Evolutionary conservation across 1,140 invertebrate genomes (phyloP), one percentile per base, ranked within the genome.

Genomic region (Panagrolaimus sp.): DNA sequence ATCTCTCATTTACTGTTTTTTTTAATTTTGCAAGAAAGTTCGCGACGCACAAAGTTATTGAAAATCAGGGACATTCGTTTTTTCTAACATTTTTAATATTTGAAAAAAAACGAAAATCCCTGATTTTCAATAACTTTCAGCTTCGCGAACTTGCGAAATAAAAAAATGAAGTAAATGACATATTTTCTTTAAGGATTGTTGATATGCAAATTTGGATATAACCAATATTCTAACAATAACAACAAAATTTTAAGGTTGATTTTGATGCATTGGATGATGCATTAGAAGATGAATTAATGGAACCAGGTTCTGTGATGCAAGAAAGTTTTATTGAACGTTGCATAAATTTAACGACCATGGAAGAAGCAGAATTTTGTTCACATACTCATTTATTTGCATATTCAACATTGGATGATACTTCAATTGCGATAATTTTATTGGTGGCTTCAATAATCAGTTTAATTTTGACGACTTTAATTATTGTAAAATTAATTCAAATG

Each of bases 401-500:
- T 73, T 76, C 48, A n/a, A 66, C 69, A 3, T 76, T 84, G 71
- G 83, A 78, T 14, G 87, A 88, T 73, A 73, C 72, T 9, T 75
- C 71, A 0, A 79, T 87, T 43, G 87, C 88, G 1, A 55, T 84
- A 6, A 76, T 88, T 21, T 72, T 88, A 28, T 68, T 89, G n/a
- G 78, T 85, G 0, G 67, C 84, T 24, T 85, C 88, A 0, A 78
- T 89, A 6, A 21, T 87, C 6, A 67, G 87, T 0, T 83, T 89
- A 6, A 86, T 85, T 52, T 43, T 78, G 8, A 89, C 88, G 73
- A 81, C 89, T 1, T 81, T 89, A n/a, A 63, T 83, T 38, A 86
- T 89, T 44, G 88, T 89, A 24, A 88, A 88, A 76, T 80, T 88
- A 15, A 85, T 89, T 5, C 75, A 85, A 65, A 78, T 83, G 8